Percentiles rank a stretch among this genome's conserved stretches.
These are phyloP conservation scores for Steinernema carpocapsae DNA, from an alignment of 2,888 invertebrate genomes.

Conservation along the genomic window DNA sequence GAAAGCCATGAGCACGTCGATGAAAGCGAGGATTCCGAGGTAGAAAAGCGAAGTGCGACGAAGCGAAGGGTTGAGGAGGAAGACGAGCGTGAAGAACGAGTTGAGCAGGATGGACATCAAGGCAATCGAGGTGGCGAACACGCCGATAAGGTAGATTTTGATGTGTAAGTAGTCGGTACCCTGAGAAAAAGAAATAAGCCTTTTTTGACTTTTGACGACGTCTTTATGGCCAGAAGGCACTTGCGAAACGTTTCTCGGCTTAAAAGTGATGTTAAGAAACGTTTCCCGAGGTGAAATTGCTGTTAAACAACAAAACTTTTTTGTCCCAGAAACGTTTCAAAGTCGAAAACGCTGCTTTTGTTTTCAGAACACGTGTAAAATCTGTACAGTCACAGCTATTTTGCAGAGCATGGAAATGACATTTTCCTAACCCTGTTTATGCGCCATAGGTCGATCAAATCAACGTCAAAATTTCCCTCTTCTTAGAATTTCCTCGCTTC, in stretches of 20 bases:
- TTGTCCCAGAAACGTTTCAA: no score
- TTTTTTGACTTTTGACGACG: neutral
- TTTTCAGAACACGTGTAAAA: no score
- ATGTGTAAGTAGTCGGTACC: constrained; percentile 65
- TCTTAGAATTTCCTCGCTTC: no score
- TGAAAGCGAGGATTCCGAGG: constrained; percentile 66
- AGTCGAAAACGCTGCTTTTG: no score
- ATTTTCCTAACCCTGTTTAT: no score
- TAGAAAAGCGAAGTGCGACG: constrained; percentile 64
- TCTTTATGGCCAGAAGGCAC: neutral
- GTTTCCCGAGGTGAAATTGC: neutral
- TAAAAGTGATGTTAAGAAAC: neutral
- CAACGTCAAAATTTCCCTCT: no score
- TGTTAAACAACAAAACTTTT: neutral
- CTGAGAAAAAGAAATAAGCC: constrained; percentile 43
- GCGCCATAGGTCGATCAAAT: no score
- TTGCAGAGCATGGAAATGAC: no score
- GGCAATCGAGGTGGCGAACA: constrained; percentile 63
- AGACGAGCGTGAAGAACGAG: constrained; percentile 65
- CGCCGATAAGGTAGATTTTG: constrained; percentile 64
- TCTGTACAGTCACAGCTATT: no score
- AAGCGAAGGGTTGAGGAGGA: constrained; percentile 48
- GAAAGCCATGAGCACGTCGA: constrained; percentile 66
- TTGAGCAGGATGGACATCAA: constrained; percentile 63
- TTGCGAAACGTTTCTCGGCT: neutral